These are phyloP conservation scores for Tylochromis polylepis DNA, from an alignment of 2,113 vertebrate species.

Conservation along the genomic window DNA sequence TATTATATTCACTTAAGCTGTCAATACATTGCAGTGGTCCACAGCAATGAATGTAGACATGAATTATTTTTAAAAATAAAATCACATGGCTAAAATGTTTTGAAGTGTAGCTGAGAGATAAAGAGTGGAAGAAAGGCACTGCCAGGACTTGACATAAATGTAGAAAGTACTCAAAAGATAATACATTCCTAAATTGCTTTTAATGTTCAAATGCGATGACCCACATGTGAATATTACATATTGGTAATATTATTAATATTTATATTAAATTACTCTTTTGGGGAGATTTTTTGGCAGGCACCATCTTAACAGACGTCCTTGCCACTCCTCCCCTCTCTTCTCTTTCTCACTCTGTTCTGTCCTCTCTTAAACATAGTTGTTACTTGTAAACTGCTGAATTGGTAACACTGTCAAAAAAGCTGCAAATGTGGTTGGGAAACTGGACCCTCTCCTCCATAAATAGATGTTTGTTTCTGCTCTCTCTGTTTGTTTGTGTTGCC, in stretches of 20 bases:
- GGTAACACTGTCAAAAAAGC: conserved; percentile 55
- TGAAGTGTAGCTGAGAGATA: background rate
- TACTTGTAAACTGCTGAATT: conserved; percentile 63
- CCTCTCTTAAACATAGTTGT: conserved; percentile 21
- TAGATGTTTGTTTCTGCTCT: conserved; percentile 68
- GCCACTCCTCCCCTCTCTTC: background rate
- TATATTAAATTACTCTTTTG: background rate
- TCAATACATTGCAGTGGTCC: background rate
- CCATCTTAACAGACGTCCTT: background rate
- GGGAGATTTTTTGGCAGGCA: background rate
- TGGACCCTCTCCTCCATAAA: conserved; percentile 63
- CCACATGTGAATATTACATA: background rate
- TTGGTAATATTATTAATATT: background rate
- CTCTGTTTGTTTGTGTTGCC: conserved; percentile 61
- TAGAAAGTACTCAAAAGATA: background rate
- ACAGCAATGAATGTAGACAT: background rate
- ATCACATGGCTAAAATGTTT: background rate
- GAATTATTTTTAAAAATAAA: background rate
- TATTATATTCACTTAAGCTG: background rate
- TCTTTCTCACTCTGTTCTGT: background rate
- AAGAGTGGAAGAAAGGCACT: background rate
- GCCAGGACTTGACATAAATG: background rate
- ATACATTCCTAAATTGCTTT: background rate
- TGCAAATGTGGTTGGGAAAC: conserved; percentile 51
- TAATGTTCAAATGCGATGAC: background rate